Conservation (phyloP, 2,113 vertebrate species). For the Phycodurus eques region DNA sequence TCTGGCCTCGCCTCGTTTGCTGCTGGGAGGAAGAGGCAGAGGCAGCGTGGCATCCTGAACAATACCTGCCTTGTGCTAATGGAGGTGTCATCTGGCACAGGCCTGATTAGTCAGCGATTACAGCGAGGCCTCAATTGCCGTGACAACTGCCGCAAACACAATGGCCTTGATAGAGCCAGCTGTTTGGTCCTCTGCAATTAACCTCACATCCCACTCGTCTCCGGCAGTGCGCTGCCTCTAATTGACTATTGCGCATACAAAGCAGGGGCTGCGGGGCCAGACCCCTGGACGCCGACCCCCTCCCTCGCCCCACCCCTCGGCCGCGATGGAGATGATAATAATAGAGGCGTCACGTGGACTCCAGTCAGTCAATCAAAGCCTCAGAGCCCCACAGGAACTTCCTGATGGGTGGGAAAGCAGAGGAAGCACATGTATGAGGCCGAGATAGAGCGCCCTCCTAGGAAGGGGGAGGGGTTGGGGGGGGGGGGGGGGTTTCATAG, state of each 20-base stretch:
- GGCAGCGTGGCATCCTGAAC: conserved; percentile 53
- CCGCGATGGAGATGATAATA: conserved; percentile 71
- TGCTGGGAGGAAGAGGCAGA: conserved; percentile 25
- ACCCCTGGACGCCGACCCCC: conserved; percentile 68
- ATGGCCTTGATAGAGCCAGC: conserved; percentile 76
- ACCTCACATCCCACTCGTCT: conserved; percentile 75
- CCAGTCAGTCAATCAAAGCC: conserved; percentile 73
- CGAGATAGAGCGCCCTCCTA: conserved; percentile 54
- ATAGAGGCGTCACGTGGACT: conserved; percentile 73
- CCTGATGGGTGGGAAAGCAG: conserved; percentile 55
- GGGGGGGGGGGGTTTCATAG: conserved; percentile 53
- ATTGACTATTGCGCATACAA: conserved; percentile 75
- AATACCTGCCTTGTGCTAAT: conserved; percentile 72
- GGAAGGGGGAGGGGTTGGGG: background rate
- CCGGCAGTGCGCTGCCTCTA: conserved; percentile 70
- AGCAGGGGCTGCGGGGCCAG: conserved; percentile 71
- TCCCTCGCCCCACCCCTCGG: conserved; percentile 31
- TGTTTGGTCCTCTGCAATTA: conserved; percentile 80
- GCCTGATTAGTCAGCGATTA: conserved; percentile 81
- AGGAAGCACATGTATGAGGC: conserved; percentile 55
- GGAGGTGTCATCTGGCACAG: conserved; percentile 73
- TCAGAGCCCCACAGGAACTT: conserved; percentile 65
- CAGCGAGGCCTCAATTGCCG: conserved; percentile 73
- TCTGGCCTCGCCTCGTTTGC: conserved; percentile 27
- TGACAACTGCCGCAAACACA: conserved; percentile 78